Conservation (phyloP, 2,888 invertebrate species). For the Caenorhabditis macrosperma region DNA sequence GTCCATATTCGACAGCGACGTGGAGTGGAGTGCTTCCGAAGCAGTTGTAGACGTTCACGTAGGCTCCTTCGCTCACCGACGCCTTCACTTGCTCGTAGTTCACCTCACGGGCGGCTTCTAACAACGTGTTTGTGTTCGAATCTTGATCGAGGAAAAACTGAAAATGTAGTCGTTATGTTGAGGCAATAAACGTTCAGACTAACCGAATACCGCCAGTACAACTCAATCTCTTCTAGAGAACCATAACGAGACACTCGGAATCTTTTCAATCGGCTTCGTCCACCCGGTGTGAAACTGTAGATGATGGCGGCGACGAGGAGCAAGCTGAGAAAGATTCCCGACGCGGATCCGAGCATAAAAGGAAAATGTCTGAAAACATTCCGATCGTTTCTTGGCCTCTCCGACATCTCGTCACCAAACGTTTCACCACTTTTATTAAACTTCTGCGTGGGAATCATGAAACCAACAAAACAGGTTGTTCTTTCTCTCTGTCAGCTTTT, state of each 20-base stretch:
- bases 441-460: too few species aligned
- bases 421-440: too few species aligned
- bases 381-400: too few species aligned
- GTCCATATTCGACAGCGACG: slow-evolving; percentile 93
- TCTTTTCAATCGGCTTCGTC: neutral
- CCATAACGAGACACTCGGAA: neutral
- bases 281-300: neutral
- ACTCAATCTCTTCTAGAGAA: neutral
- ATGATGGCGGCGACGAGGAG: too few species aligned
- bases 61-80: slow-evolving; percentile 6
- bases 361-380: neutral
- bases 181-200: neutral
- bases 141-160: slow-evolving; percentile 26
- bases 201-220: slow-evolving; percentile 24
- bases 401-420: too few species aligned
- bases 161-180: neutral
- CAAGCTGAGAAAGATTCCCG: too few species aligned
- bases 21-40: slow-evolving; percentile 88
- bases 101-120: slow-evolving; percentile 15
- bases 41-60: slow-evolving; percentile 21
- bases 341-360: too few species aligned
- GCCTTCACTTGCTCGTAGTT: slow-evolving; percentile 24
- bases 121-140: slow-evolving; percentile 19
- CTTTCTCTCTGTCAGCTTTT: too few species aligned
- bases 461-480: too few species aligned